These are phyloP conservation scores for Oxyruncus cristatus DNA, from an alignment of 2,113 vertebrate species.

Conservation along the genomic window DNA sequence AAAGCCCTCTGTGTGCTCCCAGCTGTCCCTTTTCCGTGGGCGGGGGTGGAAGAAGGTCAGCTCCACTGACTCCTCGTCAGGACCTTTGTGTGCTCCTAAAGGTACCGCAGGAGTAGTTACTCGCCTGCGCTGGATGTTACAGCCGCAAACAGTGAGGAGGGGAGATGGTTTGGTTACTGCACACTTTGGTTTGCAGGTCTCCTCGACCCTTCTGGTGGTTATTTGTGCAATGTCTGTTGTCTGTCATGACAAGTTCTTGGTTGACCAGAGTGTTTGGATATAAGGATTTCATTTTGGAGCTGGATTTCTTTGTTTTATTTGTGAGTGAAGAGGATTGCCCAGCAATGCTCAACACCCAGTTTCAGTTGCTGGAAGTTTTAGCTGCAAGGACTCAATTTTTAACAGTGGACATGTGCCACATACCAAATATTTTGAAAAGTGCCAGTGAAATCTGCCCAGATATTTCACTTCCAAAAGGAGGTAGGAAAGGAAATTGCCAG, in stretches of 20 bases:
- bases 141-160: neutral
- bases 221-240: neutral
- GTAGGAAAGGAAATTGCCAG: neutral
- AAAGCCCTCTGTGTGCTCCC: neutral
- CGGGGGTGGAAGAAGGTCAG: neutral
- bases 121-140: neutral
- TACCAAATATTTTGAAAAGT: neutral
- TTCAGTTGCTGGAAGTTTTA: neutral
- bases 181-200: accelerated
- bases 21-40: neutral
- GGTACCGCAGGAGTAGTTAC: neutral
- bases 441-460: neutral
- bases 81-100: neutral
- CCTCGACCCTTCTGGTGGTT: neutral
- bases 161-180: neutral
- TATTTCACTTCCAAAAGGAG: neutral
- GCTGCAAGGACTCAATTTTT: neutral
- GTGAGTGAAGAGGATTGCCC: neutral
- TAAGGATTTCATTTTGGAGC: neutral
- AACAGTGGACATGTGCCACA: neutral
- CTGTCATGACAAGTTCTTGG: neutral
- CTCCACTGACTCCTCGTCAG: neutral
- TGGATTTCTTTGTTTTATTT: neutral
- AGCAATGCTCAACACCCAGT: neutral
- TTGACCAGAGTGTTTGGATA: neutral